These are phyloP conservation scores for Stenurella melanura DNA, from an alignment of 2,888 invertebrate genomes.

Conservation along the genomic window DNA sequence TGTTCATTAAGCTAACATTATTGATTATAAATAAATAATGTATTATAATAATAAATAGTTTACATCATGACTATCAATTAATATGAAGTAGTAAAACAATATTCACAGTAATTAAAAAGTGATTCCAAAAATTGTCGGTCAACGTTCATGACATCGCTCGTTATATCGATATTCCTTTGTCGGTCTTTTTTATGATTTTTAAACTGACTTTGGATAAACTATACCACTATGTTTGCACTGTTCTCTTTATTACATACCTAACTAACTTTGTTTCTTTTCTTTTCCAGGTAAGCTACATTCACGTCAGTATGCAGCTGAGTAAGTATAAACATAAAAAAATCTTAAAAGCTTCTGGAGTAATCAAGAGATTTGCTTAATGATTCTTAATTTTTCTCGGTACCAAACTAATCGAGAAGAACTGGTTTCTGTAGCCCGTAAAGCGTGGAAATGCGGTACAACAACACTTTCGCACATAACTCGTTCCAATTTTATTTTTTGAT, in stretches of 20 bases:
- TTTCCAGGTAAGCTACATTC: neutral
- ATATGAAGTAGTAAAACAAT: too few relatives aligned
- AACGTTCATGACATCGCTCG: too few relatives aligned
- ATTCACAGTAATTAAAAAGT: too few relatives aligned
- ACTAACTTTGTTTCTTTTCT: neutral
- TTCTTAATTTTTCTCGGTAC: neutral
- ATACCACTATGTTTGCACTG: neutral
- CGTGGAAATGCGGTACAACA: neutral
- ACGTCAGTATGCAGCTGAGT: neutral
- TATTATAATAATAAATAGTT: too few relatives aligned
- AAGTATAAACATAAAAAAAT: neutral
- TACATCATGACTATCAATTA: too few relatives aligned
- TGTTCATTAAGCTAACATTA: too few relatives aligned
- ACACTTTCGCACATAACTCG: conserved; percentile 3
- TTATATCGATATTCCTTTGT: too few relatives aligned
- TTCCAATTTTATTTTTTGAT: conserved; percentile 1
- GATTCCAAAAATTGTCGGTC: too few relatives aligned
- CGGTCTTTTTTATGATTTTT: too few relatives aligned
- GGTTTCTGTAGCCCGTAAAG: conserved; percentile 1
- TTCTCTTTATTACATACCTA: neutral
- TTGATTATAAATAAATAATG: too few relatives aligned
- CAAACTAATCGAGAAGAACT: conserved; percentile 3
- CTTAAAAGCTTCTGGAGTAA: neutral
- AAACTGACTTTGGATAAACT: too few relatives aligned
- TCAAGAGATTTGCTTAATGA: conserved; percentile 7